Conservation (phyloP, 2,888 invertebrate species). For the Trachelus tabidus region DNA sequence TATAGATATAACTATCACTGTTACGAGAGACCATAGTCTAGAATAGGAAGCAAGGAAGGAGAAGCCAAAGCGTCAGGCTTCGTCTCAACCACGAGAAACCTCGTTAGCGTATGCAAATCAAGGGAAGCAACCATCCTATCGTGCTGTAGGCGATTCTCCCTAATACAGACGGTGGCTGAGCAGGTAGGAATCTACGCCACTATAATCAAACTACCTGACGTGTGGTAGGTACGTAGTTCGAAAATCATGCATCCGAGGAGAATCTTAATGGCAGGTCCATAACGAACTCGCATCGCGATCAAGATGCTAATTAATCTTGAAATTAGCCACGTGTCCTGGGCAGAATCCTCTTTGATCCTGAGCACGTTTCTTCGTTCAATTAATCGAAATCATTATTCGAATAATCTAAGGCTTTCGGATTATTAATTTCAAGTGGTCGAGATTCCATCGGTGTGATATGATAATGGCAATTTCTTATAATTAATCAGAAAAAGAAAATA, state of each 20-base stretch:
- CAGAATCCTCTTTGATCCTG: background rate
- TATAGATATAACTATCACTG: background rate
- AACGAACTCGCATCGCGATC: background rate
- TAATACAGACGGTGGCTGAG: slow-evolving; percentile 41
- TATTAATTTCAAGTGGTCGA: too few species aligned
- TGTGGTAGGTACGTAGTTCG: slow-evolving; percentile 31
- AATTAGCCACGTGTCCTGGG: background rate
- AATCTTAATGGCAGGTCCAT: slow-evolving; percentile 18
- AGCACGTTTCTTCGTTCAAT: too few species aligned
- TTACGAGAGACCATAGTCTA: slow-evolving; percentile 13
- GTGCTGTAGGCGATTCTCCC: slow-evolving; percentile 45
- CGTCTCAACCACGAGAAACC: slow-evolving; percentile 58
- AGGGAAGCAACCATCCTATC: slow-evolving; percentile 55
- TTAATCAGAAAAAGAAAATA: background rate
- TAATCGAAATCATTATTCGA: too few species aligned
- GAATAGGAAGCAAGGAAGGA: slow-evolving; percentile 41
- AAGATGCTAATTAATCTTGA: background rate
- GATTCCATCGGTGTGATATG: background rate
- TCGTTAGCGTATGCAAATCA: slow-evolving; percentile 64
- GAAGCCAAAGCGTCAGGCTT: slow-evolving; percentile 32
- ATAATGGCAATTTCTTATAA: background rate
- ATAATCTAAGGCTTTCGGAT: too few species aligned
- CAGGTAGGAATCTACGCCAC: background rate
- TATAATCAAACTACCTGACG: background rate
- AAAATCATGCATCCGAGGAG: slow-evolving; percentile 45